Conservation (phyloP, 2,797 vertebrate species). For the Clarias platycephalus region DNA sequence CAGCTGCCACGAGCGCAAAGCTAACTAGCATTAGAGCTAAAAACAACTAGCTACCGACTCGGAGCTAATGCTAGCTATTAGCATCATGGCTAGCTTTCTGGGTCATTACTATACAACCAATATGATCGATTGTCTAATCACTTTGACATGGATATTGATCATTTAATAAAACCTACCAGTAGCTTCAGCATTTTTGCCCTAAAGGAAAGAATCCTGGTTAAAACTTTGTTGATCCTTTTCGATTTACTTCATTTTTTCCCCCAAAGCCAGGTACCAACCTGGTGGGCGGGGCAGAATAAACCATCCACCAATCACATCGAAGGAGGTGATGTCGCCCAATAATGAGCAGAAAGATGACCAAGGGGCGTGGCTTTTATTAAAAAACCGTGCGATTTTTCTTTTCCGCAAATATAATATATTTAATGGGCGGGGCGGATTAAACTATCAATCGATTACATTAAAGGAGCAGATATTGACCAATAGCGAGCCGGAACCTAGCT, state of each 20-base stretch:
- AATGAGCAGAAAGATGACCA: not conserved
- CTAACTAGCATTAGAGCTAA: slow-evolving; percentile 56
- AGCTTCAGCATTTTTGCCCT: slow-evolving; percentile 66
- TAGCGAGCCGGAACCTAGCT: not conserved
- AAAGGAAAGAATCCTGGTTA: slow-evolving; percentile 42
- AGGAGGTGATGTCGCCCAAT: slow-evolving; percentile 31
- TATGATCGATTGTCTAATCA: slow-evolving; percentile 1
- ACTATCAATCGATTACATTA: not conserved
- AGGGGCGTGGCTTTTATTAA: slow-evolving; percentile 8
- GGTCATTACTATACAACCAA: not conserved
- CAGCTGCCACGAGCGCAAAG: not conserved
- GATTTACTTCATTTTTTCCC: slow-evolving; percentile 65
- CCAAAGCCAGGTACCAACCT: slow-evolving; percentile 51
- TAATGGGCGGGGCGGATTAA: not conserved
- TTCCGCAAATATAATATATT: not conserved
- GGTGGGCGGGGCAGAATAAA: slow-evolving; percentile 55
- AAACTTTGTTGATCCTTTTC: slow-evolving; percentile 66
- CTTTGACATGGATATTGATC: not conserved
- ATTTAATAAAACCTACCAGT: slow-evolving; percentile 62
- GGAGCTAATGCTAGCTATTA: slow-evolving; percentile 36
- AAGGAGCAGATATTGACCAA: not conserved
- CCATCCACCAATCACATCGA: slow-evolving; percentile 46
- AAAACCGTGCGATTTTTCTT: not conserved
- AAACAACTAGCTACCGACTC: slow-evolving; percentile 41
- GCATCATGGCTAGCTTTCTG: slow-evolving; percentile 43